A percentile compares a stretch with the other conserved stretches of the same genome.
Evolutionary conservation across 2,797 vertebrate species (phyloP).

Genomic region (Neostethus bicornis): DNA sequence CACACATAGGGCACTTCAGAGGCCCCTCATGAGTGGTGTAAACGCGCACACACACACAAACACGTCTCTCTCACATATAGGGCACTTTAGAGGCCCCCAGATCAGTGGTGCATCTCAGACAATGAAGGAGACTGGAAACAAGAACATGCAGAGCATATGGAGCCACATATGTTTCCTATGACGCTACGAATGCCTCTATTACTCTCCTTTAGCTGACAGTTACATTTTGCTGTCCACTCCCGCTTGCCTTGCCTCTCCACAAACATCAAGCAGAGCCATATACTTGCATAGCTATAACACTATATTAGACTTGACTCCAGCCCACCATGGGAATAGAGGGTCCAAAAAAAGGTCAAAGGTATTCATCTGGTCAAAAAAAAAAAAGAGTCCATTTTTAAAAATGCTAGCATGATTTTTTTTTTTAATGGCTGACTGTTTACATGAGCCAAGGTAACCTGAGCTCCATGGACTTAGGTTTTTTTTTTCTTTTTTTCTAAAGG

Average conservation of each 20-base stretch:
- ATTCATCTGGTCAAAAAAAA: constrained; percentile 61
- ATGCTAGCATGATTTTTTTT: constrained; percentile 75
- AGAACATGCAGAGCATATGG: constrained; percentile 78
- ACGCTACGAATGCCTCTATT: constrained; percentile 78
- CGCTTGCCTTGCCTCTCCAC: constrained; percentile 53
- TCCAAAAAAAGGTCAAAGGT: constrained; percentile 70
- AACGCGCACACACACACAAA: constrained; percentile 33
- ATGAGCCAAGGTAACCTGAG: constrained; percentile 77
- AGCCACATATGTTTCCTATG: constrained; percentile 82
- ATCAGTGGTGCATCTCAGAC: constrained; percentile 76
- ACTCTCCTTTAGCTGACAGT: constrained; percentile 80
- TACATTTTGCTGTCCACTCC: constrained; percentile 74
- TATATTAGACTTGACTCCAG: constrained; percentile 69
- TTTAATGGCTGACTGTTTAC: constrained; percentile 78
- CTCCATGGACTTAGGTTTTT: constrained; percentile 66
- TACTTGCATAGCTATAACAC: constrained; percentile 64
- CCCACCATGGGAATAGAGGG: constrained; percentile 57
- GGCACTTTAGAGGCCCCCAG: constrained; percentile 74
- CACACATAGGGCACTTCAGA: constrained; percentile 53
- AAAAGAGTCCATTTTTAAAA: constrained; percentile 43
- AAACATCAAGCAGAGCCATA: constrained; percentile 66
- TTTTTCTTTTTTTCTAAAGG: constrained; percentile 50
- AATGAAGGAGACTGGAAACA: constrained; percentile 72
- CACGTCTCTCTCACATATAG: constrained; percentile 31
- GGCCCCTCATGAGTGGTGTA: constrained; percentile 59